Evolutionary conservation across 2,888 invertebrate genomes (phyloP), one percentile per base, ranked within the genome.

Genomic region (Acanthosepion esculentum): DNA sequence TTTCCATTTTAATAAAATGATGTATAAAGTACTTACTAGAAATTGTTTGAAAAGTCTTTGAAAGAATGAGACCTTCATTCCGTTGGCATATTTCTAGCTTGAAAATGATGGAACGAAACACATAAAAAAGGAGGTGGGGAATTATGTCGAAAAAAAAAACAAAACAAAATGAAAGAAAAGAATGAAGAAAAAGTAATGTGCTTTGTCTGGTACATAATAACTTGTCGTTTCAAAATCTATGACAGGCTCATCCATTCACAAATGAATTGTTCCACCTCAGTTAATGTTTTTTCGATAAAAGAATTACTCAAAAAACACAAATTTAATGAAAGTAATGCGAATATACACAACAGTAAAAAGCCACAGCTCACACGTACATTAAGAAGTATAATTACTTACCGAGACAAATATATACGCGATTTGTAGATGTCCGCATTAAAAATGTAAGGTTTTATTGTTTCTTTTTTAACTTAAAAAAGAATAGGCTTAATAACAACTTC

Each of bases 191-290:
- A 33, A 33, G 2, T 33, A 18, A n/a, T n/a, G 78, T 78, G n/a
- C 78, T 78, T 78, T 78, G 78, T 78, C 78, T 78, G 33, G 78
- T n/a, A 33, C 78, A 78, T 78, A 78, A 78, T 33, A 78, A 78
- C n/a, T 78, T 78, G n/a, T 26, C 78, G 5, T 78, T 78, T 78
- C 78, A 78, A 78, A 78, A n/a, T 78, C 78, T 78, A 33, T 78
- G 78, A 78, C 78, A 78, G 33, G 78, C 78, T 78, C 78, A 78
- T 78, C 78, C 78, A 78, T 78, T 78, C 78, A 78, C 78, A 78
- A 78, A 3, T 78, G 78, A n/a, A 78, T 8, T 18, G 78, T 78
- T 78, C 78, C 78, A 33, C n/a, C 78, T 78, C 78, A 78, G n/a
- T 78, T 41, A 41, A 41, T 78, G 78, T 29, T 23, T 2, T 33